Conservation (phyloP, 2,797 vertebrate species). For the Pangasius larnaudii region DNA sequence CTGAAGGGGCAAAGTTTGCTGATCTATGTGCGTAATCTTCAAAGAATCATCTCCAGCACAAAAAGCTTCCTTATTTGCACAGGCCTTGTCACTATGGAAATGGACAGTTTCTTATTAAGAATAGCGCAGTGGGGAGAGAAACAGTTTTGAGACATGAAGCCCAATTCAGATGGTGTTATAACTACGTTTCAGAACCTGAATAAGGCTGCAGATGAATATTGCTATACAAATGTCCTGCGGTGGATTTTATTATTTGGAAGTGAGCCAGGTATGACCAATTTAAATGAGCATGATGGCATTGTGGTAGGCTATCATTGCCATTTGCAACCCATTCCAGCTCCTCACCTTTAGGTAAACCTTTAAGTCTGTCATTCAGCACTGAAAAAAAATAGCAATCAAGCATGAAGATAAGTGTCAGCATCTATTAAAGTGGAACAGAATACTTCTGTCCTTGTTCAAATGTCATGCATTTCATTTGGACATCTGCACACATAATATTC, state of each 20-base stretch:
- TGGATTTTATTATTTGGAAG: slow-evolving; percentile 50
- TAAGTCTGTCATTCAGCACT: background rate
- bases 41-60: slow-evolving; percentile 55
- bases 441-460: background rate
- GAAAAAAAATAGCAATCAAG: slow-evolving; percentile 10
- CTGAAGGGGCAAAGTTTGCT: slow-evolving; percentile 57
- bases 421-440: background rate
- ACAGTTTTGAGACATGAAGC: slow-evolving; percentile 45
- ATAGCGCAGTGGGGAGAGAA: background rate
- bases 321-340: background rate
- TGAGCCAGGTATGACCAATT: slow-evolving; percentile 12
- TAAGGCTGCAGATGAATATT: slow-evolving; percentile 59
- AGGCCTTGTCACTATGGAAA: slow-evolving; percentile 72
- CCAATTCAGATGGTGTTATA: slow-evolving; percentile 43
- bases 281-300: background rate
- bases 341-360: slow-evolving; percentile 1
- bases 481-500: background rate
- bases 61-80: slow-evolving; percentile 67
- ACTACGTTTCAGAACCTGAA: background rate
- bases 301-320: background rate
- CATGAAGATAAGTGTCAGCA: background rate
- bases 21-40: slow-evolving; percentile 52
- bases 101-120: slow-evolving; percentile 61
- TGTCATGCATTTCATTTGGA: background rate
- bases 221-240: slow-evolving; percentile 60